Conservation (phyloP, 2,797 vertebrate genomes). For the Typhlichthys subterraneus region DNA sequence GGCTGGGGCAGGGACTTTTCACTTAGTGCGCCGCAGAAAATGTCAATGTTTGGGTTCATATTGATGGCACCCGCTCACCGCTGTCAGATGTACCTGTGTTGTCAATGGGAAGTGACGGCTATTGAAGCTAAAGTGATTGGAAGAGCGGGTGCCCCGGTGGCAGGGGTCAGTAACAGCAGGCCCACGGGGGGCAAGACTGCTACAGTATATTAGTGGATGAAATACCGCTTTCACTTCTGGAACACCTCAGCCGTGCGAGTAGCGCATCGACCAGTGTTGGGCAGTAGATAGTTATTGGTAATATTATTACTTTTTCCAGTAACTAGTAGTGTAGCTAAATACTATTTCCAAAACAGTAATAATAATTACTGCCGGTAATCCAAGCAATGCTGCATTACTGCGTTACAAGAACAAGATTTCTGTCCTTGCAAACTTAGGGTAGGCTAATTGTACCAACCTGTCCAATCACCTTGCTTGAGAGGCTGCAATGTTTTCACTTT, state of each 20-base stretch:
- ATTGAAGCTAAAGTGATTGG: conserved; percentile 39
- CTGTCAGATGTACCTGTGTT: conserved; percentile 62
- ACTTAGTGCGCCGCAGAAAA: conserved; percentile 71
- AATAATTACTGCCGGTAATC: too few species aligned
- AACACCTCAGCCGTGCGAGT: conserved; percentile 24
- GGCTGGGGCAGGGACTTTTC: conserved; percentile 62
- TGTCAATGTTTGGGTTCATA: conserved; percentile 69
- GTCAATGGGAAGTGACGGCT: conserved; percentile 48
- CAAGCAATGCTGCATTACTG: too few species aligned
- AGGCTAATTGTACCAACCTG: too few species aligned
- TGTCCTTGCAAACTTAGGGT: too few species aligned
- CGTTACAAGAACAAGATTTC: too few species aligned
- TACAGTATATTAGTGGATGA: conserved; percentile 11
- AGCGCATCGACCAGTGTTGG: conserved; percentile 15
- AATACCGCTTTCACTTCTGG: conserved; percentile 23
- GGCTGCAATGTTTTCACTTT: too few species aligned
- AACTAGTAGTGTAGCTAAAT: background rate
- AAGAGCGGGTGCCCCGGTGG: conserved; percentile 11
- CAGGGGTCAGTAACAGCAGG: conserved; percentile 26
- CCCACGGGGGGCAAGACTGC: conserved; percentile 20
- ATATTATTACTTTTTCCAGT: too few species aligned
- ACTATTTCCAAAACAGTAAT: background rate
- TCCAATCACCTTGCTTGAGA: too few species aligned
- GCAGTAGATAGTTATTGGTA: too few species aligned
- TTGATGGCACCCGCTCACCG: conserved; percentile 72